Evolutionary conservation across 1,140 invertebrate species (phyloP).

Genomic region (Magallana ariakensis): DNA sequence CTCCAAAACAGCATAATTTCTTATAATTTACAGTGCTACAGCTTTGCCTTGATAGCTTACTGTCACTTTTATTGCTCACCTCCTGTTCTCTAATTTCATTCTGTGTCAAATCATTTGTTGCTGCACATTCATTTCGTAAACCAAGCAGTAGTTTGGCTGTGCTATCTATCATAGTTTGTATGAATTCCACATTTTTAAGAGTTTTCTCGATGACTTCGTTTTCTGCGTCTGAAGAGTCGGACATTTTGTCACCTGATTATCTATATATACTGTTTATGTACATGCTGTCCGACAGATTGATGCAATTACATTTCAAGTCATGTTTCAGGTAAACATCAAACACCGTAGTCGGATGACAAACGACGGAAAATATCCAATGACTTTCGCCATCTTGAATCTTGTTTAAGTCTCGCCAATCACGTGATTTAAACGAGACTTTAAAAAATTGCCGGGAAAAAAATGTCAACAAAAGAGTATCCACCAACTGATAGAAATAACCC

Average conservation of each 20-base stretch:
- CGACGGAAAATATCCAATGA: conserved; percentile 48
- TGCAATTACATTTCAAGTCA: conserved; percentile 24
- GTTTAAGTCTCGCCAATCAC: conserved; percentile 45
- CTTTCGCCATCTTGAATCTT: conserved; percentile 62
- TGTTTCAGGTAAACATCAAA: conserved; percentile 5
- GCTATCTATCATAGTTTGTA: conserved; percentile 97
- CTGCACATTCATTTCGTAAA: conserved; percentile 93
- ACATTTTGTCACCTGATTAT: conserved; percentile 66
- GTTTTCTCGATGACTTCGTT: conserved; percentile 74
- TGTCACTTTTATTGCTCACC: conserved; percentile 81
- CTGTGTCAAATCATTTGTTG: conserved; percentile 94
- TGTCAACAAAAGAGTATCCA: conserved; percentile 46
- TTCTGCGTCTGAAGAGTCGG: conserved; percentile 71
- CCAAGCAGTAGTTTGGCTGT: conserved; percentile 94
- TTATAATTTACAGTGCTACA: no score
- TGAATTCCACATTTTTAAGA: conserved; percentile 77
- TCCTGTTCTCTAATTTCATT: conserved; percentile 96
- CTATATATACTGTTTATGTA: conserved; percentile 56
- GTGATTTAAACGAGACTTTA: conserved; percentile 53
- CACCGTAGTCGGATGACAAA: conserved; percentile 39
- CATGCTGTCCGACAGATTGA: conserved; percentile 54
- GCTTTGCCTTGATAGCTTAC: no score
- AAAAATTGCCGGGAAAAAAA: conserved; percentile 56
- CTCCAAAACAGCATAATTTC: no score
- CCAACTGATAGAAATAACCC: conserved; percentile 43